phyloP scores from a whole-genome alignment of 2,888 invertebrate species.

The Agrochola circellaris region DNA sequence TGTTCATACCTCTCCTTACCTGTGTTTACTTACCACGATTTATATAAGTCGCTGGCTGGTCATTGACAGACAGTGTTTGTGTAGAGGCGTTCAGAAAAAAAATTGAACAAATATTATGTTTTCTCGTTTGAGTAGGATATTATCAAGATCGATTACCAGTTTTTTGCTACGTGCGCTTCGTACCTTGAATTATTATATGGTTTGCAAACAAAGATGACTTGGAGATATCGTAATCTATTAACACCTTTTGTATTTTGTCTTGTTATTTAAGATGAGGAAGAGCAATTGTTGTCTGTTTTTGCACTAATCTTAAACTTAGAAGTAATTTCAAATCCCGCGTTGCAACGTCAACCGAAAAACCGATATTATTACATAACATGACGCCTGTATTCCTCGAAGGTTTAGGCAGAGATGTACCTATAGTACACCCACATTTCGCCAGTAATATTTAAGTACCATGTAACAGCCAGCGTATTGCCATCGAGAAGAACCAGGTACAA shows the following conservation, averaged over 20 bases:
- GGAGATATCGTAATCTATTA: conserved; percentile 36
- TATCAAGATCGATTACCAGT: conserved; percentile 50
- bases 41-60: conserved; percentile 46
- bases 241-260: conserved; percentile 22
- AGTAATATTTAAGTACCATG: background rate
- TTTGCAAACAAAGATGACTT: conserved; percentile 27
- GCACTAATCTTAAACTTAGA: background rate
- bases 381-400: background rate
- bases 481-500: background rate
- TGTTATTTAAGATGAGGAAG: background rate
- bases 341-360: background rate
- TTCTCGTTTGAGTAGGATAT: conserved; percentile 29
- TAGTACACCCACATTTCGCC: no score
- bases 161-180: conserved; percentile 26
- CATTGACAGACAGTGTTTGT: conserved; percentile 47
- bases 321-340: background rate
- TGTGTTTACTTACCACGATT: conserved; percentile 63
- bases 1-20: conserved; percentile 68
- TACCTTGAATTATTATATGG: conserved; percentile 41
- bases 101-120: conserved; percentile 45
- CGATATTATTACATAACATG: background rate
- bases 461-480: background rate
- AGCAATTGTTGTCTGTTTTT: background rate
- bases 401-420: background rate
- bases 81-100: conserved; percentile 36